Evolutionary conservation across 2,888 invertebrate genomes (phyloP), one percentile per base, ranked within the genome.

Genomic region (Drosophila maculinotata): DNA sequence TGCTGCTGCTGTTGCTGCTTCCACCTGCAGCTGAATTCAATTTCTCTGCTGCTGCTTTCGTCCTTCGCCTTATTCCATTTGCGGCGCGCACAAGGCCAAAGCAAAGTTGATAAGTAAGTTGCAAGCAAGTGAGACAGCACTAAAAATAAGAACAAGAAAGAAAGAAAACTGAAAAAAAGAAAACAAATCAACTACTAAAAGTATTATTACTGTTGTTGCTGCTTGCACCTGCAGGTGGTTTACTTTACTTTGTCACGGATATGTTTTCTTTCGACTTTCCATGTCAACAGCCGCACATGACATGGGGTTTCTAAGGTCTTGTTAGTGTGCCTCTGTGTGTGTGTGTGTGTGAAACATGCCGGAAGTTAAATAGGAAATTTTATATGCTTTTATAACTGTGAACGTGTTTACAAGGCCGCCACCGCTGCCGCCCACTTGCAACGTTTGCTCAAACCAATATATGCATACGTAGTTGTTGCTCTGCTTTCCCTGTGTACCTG

Each of bases 371-470:
- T 83, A 79, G 77, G 79, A 86, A 88, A 84, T 84, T 86, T 82
- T 75, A 84, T 87, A 87, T 74, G 88, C 88, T 87, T 85, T 87
- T 85, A 85, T 87, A 87, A 69, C 76, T 87, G 87, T 67, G 84
- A 77, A 75, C 85, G 81, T 77, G 81, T 71, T 81, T 74, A 74
- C 84, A 86, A 87, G 77, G 74, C 51, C 60, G 54, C 25, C 63
- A 39, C 17, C 26, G n/a, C 20, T 3, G 20, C 49, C 62, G 23
- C 30, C 49, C 52, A 20, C 47, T 17, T 41, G 44, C 54, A 59
- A 12, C 42, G 10, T 28, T 41, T 31, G 31, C 20, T 6, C 45
- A 30, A 45, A 31, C 20, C 30, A 30, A 45, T 5, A 26, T 15
- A 15, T 15, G 26, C 10, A 10, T 17, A 44, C 26, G 10, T 12